Evolutionary conservation across 2,113 vertebrate genomes (phyloP).

Genomic region (Saccopteryx bilineata): DNA sequence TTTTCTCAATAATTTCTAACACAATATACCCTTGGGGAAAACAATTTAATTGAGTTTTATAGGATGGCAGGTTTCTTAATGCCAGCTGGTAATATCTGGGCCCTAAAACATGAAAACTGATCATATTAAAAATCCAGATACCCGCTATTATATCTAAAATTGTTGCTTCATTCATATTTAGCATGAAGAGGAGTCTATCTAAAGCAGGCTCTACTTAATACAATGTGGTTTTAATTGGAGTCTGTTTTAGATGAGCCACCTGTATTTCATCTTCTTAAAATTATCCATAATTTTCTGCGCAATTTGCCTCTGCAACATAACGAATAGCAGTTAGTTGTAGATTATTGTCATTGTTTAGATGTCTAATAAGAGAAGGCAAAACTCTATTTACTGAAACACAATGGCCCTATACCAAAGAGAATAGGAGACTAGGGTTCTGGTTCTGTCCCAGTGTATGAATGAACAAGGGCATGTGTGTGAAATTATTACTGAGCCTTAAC

Average conservation of each 20-base stretch:
- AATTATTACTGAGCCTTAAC: not conserved
- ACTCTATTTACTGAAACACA: conserved; percentile 60
- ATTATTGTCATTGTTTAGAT: conserved; percentile 81
- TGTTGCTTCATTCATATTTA: conserved; percentile 80
- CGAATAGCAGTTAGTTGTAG: conserved; percentile 79
- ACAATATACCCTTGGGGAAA: conserved; percentile 64
- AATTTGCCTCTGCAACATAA: conserved; percentile 84
- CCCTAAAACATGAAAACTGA: conserved; percentile 77
- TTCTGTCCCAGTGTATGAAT: not conserved
- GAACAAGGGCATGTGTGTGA: not conserved
- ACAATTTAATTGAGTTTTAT: conserved; percentile 79
- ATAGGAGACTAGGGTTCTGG: not conserved
- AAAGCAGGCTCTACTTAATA: conserved; percentile 82
- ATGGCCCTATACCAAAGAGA: conserved; percentile 18
- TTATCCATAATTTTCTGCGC: conserved; percentile 85
- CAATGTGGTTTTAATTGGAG: conserved; percentile 86
- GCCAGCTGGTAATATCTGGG: conserved; percentile 79
- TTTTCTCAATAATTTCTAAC: conserved; percentile 65
- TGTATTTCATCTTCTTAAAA: conserved; percentile 86
- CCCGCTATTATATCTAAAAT: conserved; percentile 83
- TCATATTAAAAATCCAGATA: conserved; percentile 84
- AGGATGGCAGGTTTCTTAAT: conserved; percentile 75
- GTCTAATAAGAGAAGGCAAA: conserved; percentile 62
- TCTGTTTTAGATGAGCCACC: conserved; percentile 85
- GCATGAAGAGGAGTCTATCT: conserved; percentile 80